Base-by-base conservation (phyloP, 2,797 vertebrate genomes). In the Benthosema pterotum region DNA sequence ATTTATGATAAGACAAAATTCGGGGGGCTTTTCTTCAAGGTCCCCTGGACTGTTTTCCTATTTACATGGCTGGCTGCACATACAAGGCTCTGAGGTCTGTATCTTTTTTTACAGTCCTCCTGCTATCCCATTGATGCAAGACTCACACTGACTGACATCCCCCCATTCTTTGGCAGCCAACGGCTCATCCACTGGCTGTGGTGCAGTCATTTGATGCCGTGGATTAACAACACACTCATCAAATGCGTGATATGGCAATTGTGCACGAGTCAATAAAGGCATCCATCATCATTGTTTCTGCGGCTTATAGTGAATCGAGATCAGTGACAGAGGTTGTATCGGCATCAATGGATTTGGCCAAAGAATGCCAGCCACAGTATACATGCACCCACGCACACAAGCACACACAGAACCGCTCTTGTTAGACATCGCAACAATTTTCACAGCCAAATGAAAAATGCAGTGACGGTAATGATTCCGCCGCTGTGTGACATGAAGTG, bases 1-100 rank as follows among this genome's bases (percentile, higher is more conserved):
- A 80, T 83, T 83, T 72, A 71, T 63, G 77, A 85, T 86, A 87
- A 87, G 71, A 77, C 78, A 64, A 82, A 80, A 79, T 83, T 72
- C 73, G 69, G 0, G 71, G 77, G 65, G 50, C 78, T 76, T 69
- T 82, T 84, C 78, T 38, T 83, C 59, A 75, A 87, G 78, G 84
- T 84, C 82, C 78, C 63, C 51, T 54, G 68, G 71, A 57, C 66
- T 65, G 60, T 49, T 66, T 80, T 78, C 47, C 57, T 54, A 62
- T 87, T 77, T 72, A 52, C 69, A 71, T 55, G 49, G 65, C 62
- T 75, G 73, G 52, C 71, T 79, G 65, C 75, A 66, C 15, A n/a
- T 19, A 46, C 61, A 32, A 50, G 60, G 52, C 60, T 79, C 69
- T 67, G 73, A 83, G 72, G 85, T 84, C 78, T 85, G 67, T 52